A percentile compares a stretch with the other conserved stretches of the same genome.
These are phyloP conservation scores for Phenganax subtilis DNA, from an alignment of 92 coral and sea anemone species.

Conservation along the genomic window DNA sequence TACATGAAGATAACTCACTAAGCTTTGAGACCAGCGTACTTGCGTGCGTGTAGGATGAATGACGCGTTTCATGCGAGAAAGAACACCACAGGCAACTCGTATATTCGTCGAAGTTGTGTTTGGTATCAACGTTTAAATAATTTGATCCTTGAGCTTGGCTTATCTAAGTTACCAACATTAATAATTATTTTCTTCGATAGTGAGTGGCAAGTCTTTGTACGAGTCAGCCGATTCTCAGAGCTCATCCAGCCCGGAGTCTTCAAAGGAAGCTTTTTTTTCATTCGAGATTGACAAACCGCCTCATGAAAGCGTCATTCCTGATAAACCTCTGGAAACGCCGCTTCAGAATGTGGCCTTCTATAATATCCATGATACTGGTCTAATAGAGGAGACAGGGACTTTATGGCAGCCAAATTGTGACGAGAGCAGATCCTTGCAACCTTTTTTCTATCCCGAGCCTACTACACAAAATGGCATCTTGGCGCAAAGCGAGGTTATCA, in stretches of 20 bases:
- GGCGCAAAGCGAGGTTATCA: not conserved
- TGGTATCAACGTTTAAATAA: no score
- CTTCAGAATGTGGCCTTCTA: not conserved
- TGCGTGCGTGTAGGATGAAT: no score
- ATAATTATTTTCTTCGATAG: not conserved
- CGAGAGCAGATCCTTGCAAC: not conserved
- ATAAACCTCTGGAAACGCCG: not conserved
- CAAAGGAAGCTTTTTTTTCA: slow-evolving; percentile 5
- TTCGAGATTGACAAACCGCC: not conserved
- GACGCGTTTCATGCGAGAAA: no score
- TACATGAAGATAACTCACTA: no score
- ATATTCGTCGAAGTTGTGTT: no score
- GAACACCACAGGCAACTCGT: no score
- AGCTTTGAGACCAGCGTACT: no score
- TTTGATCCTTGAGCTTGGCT: no score
- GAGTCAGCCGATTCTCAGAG: not conserved
- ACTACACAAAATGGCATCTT: slow-evolving; percentile 5
- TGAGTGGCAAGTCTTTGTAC: slow-evolving; percentile 1
- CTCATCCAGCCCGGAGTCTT: slow-evolving; percentile 9
- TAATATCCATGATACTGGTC: no score
- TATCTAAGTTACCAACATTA: no score
- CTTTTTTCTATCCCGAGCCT: not conserved
- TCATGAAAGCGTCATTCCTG: not conserved
- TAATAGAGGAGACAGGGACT: not conserved
- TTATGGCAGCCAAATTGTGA: not conserved